phyloP scores from a whole-genome alignment of 37 sponge, comb jelly and placozoan species.

The Bolinopsis microptera region DNA sequence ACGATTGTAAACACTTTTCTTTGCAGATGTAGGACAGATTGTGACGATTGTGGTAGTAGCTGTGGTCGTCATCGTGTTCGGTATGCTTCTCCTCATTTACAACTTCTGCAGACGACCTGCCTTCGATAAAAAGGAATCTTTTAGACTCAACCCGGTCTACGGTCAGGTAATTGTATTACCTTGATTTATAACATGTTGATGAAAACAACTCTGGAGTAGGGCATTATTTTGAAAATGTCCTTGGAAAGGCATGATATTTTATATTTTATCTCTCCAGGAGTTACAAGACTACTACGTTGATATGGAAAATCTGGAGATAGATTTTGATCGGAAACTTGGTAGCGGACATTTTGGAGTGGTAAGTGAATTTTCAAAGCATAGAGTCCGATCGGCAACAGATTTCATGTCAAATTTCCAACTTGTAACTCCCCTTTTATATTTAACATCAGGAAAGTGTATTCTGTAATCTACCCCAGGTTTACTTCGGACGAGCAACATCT shows the following conservation, averaged over 20 bases:
- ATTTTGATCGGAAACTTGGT: background rate
- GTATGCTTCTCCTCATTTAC: background rate
- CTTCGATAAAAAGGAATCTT: background rate
- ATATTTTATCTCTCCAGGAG: no score
- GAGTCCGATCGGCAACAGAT: no score
- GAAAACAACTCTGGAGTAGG: no score
- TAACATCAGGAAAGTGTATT: no score
- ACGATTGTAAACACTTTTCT: no score
- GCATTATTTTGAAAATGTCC: no score
- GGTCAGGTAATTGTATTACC: background rate
- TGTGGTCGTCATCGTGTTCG: background rate
- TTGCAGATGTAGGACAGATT: no score
- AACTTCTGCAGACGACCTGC: background rate
- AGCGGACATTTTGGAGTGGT: slow-evolving; percentile 44
- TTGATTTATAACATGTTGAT: no score
- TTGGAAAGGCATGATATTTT: no score
- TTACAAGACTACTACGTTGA: background rate
- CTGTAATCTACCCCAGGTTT: background rate
- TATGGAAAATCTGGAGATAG: slow-evolving; percentile 46
- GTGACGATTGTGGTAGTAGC: background rate
- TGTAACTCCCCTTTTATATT: no score
- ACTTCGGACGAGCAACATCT: background rate
- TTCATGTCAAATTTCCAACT: no score
- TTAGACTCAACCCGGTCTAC: background rate
- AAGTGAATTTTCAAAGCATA: background rate